Percentiles rank a stretch among this genome's conserved stretches.
Evolutionary conservation across 2,888 invertebrate species (phyloP).

Genomic region (Hirtodrosophila histrioides): DNA sequence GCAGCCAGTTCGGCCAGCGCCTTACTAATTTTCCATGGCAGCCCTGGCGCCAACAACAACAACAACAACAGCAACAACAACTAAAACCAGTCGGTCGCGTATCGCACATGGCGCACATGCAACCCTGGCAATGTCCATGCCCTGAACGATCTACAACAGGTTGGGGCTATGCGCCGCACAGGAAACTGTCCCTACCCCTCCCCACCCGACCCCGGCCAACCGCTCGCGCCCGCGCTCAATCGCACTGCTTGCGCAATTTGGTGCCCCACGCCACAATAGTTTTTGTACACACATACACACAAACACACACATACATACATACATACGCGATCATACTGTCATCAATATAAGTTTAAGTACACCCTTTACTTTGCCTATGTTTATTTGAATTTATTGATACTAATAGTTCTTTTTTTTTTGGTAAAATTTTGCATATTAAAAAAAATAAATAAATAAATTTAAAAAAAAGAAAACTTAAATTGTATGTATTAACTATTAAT

Average conservation of each 20-base stretch:
- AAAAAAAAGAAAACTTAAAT: no score
- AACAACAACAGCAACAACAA: slow-evolving; percentile 5
- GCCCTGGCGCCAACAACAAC: slow-evolving; percentile 74
- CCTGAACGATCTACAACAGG: slow-evolving; percentile 57
- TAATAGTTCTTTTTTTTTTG: no score
- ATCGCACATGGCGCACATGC: slow-evolving; percentile 57
- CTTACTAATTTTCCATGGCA: slow-evolving; percentile 76
- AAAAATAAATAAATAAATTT: no score
- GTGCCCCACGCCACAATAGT: slow-evolving; percentile 44
- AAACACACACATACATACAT: background rate
- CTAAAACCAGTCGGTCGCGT: slow-evolving; percentile 36
- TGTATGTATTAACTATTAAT: no score
- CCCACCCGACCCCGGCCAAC: no score
- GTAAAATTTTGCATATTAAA: no score
- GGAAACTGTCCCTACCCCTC: slow-evolving; percentile 35
- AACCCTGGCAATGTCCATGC: slow-evolving; percentile 60
- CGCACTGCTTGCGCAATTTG: slow-evolving; percentile 48
- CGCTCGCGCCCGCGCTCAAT: background rate
- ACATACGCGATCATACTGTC: slow-evolving; percentile 1
- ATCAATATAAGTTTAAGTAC: no score
- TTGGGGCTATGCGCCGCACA: slow-evolving; percentile 47
- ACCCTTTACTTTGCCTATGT: no score
- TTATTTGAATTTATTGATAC: no score
- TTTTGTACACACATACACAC: slow-evolving; percentile 12
- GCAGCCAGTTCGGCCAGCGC: slow-evolving; percentile 63